Evolutionary conservation across 2,797 vertebrate genomes (phyloP).

Genomic region (Helostoma temminkii): DNA sequence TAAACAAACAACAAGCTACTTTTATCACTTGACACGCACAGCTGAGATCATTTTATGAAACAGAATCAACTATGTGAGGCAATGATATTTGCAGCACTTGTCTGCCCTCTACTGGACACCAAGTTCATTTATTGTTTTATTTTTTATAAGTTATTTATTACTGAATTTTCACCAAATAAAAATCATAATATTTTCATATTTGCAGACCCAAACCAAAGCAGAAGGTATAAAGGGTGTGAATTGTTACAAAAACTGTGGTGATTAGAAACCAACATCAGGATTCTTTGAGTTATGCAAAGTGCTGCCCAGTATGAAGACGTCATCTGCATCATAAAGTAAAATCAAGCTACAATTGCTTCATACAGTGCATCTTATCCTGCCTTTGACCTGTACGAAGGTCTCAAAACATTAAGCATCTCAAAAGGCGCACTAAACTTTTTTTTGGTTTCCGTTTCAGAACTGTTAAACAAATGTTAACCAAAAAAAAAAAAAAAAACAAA

Average conservation of each 20-base stretch:
- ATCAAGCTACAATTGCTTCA: not conserved
- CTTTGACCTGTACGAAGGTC: not conserved
- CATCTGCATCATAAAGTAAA: not conserved
- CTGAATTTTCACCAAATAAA: not conserved
- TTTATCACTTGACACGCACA: conserved; percentile 23
- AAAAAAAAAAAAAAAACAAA: no score
- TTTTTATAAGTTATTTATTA: no score
- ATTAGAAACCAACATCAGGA: not conserved
- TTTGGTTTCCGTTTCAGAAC: not conserved
- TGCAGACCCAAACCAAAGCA: not conserved
- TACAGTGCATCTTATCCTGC: not conserved
- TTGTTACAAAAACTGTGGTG: not conserved
- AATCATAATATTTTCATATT: not conserved
- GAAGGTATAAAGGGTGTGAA: conserved; percentile 1
- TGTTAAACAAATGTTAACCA: no score
- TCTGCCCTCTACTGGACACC: conserved; percentile 75
- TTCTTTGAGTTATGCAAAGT: not conserved
- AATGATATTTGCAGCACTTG: conserved; percentile 55
- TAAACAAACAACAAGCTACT: no score
- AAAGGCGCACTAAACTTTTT: not conserved
- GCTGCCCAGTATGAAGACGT: not conserved
- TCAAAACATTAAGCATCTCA: not conserved
- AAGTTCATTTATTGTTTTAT: no score
- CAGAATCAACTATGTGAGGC: conserved; percentile 4
- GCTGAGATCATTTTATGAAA: conserved; percentile 28